Conservation (phyloP, 2,888 invertebrate species). For the Magallana nippona region DNA sequence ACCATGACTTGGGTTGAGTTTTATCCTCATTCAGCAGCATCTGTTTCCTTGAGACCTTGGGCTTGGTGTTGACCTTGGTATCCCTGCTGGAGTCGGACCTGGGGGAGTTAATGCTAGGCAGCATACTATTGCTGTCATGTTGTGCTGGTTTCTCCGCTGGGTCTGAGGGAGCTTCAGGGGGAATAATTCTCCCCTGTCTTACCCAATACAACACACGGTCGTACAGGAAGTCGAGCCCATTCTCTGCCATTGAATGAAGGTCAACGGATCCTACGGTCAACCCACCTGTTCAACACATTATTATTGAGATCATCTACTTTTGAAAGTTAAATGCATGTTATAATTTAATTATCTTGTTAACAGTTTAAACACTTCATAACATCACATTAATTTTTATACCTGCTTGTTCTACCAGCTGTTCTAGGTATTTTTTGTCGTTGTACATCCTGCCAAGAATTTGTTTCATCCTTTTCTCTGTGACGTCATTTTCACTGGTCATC, state of each 20-base stretch:
- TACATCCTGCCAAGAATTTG: conserved; percentile 63
- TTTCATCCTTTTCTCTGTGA: conserved; percentile 61
- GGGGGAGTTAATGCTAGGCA: conserved; percentile 29
- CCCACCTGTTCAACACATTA: conserved; percentile 23
- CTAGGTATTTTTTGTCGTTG: conserved; percentile 63
- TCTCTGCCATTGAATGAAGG: conserved; percentile 58
- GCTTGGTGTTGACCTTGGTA: conserved; percentile 28
- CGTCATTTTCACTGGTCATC: conserved; percentile 53
- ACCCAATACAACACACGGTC: conserved; percentile 67
- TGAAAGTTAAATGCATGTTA: no score
- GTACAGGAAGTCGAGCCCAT: conserved; percentile 63
- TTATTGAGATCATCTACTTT: not conserved
- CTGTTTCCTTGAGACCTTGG: conserved; percentile 30
- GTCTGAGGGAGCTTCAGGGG: conserved; percentile 53
- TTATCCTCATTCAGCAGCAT: conserved; percentile 43
- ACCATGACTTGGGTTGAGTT: conserved; percentile 56
- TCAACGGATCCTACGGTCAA: conserved; percentile 45
- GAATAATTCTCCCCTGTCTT: conserved; percentile 59
- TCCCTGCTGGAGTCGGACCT: not conserved
- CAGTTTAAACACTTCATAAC: no score
- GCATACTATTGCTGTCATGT: not conserved
- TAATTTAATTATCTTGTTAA: no score
- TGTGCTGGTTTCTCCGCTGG: conserved; percentile 42
- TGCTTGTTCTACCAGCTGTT: conserved; percentile 59
- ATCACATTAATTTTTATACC: conserved; percentile 45